Base-by-base conservation (phyloP, 2,113 vertebrate genomes). In the Ifrita kowaldi region DNA sequence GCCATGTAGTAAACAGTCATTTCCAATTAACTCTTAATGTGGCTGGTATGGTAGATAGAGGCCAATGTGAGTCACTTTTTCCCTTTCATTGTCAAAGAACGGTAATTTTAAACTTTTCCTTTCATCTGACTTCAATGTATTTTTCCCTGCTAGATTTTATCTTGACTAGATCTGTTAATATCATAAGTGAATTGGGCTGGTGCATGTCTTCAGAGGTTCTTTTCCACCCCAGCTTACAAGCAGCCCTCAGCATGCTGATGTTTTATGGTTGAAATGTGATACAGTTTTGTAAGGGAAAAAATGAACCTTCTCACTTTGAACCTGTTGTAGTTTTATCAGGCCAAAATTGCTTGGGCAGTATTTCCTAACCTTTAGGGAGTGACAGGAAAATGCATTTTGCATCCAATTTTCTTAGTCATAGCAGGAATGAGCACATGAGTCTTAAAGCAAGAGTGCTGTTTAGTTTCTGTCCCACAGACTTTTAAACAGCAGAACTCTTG, bases 91-190 rank as follows among this genome's bases (percentile, higher is more conserved):
- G 94, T 92, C 79, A 85, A 92, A 93, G 78, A 88, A 87, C 35
- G n/a, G 76, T 83, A 93, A 85, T 95, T 95, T 73, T 70, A 87
- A 87, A 91, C 65, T 94, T 83, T 57, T 90, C 83, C 92, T 91
- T 93, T 97, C 87, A 93, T 94, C 84, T 94, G 80, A 79, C 94
- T 97, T 96, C 87, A 92, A 20, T 84, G 76, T 92, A 60, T 49
- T 94, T 95, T 97, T 96, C 68, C 85, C 68, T 87, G 65, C 65
- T 93, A 87, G 76, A 94, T 95, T 93, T 96, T 96, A 96, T 95
- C 96, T 89, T 93, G 95, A 56, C 60, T 71, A 53, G 68, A 81
- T 92, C 92, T 92, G 83, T 60, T 92, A 94, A 81, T 89, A 78
- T 41, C 41, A 1, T 68, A 56, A 74, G 60, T 53, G 76, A 92